A percentile compares a stretch with the other conserved stretches of the same genome.
Evolutionary conservation across 2,797 vertebrate species (phyloP).

Genomic region (Poecilia picta): DNA sequence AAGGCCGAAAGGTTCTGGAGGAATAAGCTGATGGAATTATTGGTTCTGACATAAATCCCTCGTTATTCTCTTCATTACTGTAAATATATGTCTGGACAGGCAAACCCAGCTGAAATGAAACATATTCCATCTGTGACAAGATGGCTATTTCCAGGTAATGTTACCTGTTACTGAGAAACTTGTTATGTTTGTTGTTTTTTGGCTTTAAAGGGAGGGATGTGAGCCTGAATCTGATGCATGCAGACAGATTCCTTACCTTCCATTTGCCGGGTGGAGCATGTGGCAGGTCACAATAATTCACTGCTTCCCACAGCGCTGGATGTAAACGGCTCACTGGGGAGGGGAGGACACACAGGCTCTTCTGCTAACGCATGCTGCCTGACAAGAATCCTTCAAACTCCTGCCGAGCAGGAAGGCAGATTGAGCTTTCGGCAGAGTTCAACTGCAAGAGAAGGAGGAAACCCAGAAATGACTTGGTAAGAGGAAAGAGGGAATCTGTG

Average conservation of each 20-base stretch:
- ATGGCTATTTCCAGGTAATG: background rate
- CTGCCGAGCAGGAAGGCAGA: slow-evolving; percentile 37
- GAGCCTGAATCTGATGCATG: background rate
- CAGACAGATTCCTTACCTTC: slow-evolving; percentile 5
- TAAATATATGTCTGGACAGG: background rate
- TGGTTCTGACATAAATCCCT: background rate
- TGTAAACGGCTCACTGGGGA: slow-evolving; percentile 19
- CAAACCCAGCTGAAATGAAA: background rate
- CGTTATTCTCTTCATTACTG: background rate
- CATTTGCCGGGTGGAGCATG: background rate
- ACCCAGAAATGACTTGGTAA: background rate
- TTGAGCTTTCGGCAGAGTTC: slow-evolving; percentile 32
- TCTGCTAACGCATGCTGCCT: slow-evolving; percentile 22
- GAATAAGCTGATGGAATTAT: background rate
- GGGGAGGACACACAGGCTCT: slow-evolving; percentile 27
- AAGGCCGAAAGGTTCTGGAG: background rate
- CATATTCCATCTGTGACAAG: background rate
- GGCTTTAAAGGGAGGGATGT: no score
- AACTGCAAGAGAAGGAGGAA: slow-evolving; percentile 30
- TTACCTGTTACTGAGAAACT: background rate
- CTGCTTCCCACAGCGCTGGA: slow-evolving; percentile 15
- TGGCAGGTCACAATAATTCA: background rate
- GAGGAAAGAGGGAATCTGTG: slow-evolving; percentile 6
- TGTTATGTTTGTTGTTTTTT: background rate
- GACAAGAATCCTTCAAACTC: slow-evolving; percentile 26